Conservation (phyloP, 1,140 invertebrate species). For the Stegodyphus dumicola region DNA sequence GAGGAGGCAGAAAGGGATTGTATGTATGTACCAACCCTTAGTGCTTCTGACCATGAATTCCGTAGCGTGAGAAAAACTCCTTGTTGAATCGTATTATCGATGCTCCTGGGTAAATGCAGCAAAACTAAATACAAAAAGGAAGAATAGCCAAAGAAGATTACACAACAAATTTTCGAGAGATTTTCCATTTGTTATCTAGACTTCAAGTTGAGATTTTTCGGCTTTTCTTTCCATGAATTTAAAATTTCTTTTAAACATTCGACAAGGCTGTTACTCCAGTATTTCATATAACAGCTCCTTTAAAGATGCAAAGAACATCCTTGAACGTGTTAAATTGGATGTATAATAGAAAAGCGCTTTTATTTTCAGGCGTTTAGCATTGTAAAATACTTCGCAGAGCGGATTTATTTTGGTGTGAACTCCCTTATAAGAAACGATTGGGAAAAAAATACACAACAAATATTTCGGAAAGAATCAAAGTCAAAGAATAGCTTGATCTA, state of each 20-base stretch:
- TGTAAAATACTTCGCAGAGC: too few relatives aligned
- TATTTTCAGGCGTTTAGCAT: too few relatives aligned
- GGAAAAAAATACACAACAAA: too few relatives aligned
- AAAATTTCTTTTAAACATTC: constrained; percentile 19
- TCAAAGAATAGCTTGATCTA: too few relatives aligned
- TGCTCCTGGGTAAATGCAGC: not conserved
- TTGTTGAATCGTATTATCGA: constrained; percentile 29
- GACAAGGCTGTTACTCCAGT: not conserved
- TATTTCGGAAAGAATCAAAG: too few relatives aligned
- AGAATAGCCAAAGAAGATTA: constrained; percentile 24
- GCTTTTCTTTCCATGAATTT: constrained; percentile 8
- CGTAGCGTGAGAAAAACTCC: constrained; percentile 20
- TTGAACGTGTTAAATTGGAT: not conserved
- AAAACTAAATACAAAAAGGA: not conserved
- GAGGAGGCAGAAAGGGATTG: too few relatives aligned
- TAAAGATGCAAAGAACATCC: too few relatives aligned
- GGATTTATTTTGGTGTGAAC: too few relatives aligned
- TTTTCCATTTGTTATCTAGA: constrained; percentile 23
- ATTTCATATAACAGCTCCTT: not conserved
- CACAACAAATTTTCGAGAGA: constrained; percentile 11
- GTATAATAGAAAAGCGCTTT: not conserved
- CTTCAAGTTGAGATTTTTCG: not conserved
- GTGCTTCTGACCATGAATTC: constrained; percentile 31
- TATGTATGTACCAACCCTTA: not conserved
- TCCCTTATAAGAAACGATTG: too few relatives aligned